phyloP scores from a whole-genome alignment of 2,797 vertebrate species.

The Channallabes apus region DNA sequence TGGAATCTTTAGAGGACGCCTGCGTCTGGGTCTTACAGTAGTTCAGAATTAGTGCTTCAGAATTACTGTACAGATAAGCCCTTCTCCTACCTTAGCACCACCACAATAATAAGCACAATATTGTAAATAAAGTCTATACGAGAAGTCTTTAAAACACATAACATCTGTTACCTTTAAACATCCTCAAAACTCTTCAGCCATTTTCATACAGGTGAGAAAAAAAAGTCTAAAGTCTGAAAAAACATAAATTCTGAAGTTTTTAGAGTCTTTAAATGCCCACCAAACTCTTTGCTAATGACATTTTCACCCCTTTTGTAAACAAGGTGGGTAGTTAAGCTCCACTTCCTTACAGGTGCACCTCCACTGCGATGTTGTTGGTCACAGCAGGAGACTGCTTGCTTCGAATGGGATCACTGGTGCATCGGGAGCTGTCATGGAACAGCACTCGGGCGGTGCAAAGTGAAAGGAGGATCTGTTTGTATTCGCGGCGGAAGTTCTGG shows the following conservation, averaged over 20 bases:
- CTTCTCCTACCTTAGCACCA: not conserved
- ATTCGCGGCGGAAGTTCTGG: conserved; percentile 55
- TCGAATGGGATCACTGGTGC: conserved; percentile 45
- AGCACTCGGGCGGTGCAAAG: conserved; percentile 42
- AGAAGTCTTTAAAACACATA: not conserved
- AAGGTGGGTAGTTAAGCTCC: not conserved
- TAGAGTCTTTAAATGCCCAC: not conserved
- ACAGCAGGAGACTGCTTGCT: conserved; percentile 46
- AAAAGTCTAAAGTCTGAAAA: not conserved
- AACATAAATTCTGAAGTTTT: not conserved
- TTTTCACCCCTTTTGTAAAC: not conserved
- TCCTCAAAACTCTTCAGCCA: not conserved
- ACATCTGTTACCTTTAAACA: not conserved
- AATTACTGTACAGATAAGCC: not conserved
- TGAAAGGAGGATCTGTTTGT: conserved; percentile 49
- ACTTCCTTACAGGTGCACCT: conserved; percentile 31
- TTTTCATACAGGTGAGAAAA: not conserved
- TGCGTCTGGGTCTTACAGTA: not conserved
- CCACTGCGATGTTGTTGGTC: conserved; percentile 53
- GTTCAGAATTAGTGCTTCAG: not conserved
- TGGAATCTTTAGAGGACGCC: not conserved
- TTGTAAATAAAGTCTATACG: not conserved
- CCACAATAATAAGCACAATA: not conserved
- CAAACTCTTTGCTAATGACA: not conserved
- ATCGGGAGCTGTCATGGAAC: conserved; percentile 40